Evolutionary conservation across 2,888 invertebrate genomes (phyloP), one percentile per base, ranked within the genome.

Genomic region (Sceliomorpha sp.): DNA sequence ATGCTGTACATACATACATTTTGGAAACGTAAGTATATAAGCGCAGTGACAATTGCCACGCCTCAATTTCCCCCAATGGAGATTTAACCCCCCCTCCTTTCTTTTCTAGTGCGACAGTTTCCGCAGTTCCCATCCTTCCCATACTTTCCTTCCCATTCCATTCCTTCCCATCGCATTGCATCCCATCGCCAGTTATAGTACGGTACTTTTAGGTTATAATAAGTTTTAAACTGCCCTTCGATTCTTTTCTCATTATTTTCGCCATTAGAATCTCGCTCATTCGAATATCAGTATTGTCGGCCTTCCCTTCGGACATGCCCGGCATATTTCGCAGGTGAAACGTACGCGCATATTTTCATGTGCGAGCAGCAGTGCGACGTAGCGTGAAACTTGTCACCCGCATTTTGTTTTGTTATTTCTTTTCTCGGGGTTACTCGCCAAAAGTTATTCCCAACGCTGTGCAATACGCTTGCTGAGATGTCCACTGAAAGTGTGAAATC

Each of bases 401-500:
- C 32, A 32, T n/a, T 36, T 45, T 40, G 13, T 48, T 32, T 39
- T 39, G 13, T 47, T 45, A 13, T 10, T 29, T 15, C 29, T 12
- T 24, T 24, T 15, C 9, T 12, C 12, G 6, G 4, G 20, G 9
- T 12, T 10, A 24, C 45, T 26, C 39, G 40, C 32, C 10, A 12
- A 24, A n/a, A n/a, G n/a, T 44, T 14, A 9, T 10, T 51, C 13
- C 24, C 32, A 9, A 15, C 26, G 36, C 37, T n/a, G 29, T 20
- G 20, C 2, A 20, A 17, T 15, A n/a, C 14, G 13, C 9, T 8
- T 26, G 37, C 29, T 44, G 71, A 66, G 45, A 87, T 87, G 87
- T 87, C 87, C 24, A 86, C 77, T 56, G 87, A 87, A 62, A 87
- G 84, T 67, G 82, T 87, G n/a, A 87, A 86, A 82, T 82, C 87